Percentiles rank a stretch among this genome's conserved stretches.
Conservation (phyloP, 2,888 invertebrate species). For the Pachymerium ferrugineum region DNA sequence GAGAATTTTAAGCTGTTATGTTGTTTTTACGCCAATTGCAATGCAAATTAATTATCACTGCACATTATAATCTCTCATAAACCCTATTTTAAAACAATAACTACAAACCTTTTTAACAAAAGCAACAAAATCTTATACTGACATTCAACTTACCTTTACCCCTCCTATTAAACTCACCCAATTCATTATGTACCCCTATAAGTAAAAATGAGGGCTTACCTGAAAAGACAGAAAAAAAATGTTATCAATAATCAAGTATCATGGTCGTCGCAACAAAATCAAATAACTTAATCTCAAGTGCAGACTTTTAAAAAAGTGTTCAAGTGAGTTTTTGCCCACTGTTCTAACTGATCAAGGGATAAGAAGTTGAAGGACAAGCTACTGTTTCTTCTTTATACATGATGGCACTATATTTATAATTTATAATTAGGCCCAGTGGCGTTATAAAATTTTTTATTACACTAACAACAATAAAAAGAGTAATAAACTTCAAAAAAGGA, state of each 20-base stretch:
- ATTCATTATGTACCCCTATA: too few species aligned
- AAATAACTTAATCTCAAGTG: constrained; percentile 12
- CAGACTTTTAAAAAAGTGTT: constrained; percentile 16
- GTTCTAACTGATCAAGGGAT: background rate
- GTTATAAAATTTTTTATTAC: background rate
- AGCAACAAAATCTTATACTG: too few species aligned
- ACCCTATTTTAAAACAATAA: too few species aligned
- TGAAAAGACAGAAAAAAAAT: background rate
- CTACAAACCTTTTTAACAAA: too few species aligned
- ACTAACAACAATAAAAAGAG: too few species aligned
- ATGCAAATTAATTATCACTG: too few species aligned
- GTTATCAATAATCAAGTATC: constrained; percentile 11
- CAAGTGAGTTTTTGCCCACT: constrained; percentile 21
- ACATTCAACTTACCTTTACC: too few species aligned
- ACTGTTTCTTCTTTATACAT: constrained; percentile 9
- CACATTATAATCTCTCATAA: too few species aligned
- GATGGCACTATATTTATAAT: background rate
- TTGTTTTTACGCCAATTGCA: too few species aligned
- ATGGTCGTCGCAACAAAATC: background rate
- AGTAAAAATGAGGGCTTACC: constrained; percentile 1
- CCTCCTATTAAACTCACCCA: too few species aligned
- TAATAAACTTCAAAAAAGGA: too few species aligned
- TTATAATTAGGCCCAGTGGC: constrained; percentile 14
- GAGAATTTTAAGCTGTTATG: too few species aligned
- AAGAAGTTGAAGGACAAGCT: constrained; percentile 21